Evolutionary conservation across 2,888 invertebrate genomes (phyloP).

Genomic region (Icerya purchasi): DNA sequence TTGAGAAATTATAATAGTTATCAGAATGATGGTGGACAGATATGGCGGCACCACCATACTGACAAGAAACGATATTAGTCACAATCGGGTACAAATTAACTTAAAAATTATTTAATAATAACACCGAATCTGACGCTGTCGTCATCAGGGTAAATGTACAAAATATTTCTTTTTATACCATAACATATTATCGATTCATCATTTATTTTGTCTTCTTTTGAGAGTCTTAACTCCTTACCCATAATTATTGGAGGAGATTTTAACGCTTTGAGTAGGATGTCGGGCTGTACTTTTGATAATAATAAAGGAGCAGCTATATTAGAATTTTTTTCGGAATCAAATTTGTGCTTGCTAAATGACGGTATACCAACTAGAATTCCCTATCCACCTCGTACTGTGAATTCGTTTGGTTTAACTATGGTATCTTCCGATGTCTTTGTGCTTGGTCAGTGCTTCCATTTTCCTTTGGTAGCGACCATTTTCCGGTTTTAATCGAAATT

Average conservation of each 20-base stretch:
- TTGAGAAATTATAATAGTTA: not conserved
- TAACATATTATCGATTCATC: not conserved
- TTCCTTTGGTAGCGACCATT: not conserved
- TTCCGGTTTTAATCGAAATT: not conserved
- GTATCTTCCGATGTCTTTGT: not conserved
- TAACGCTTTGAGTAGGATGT: not conserved
- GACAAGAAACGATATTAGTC: not conserved
- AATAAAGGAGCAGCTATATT: not conserved
- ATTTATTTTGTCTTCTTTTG: not conserved
- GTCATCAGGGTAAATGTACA: not conserved
- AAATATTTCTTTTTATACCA: not conserved
- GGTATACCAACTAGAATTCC: not conserved
- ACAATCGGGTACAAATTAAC: not conserved
- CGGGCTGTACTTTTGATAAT: not conserved
- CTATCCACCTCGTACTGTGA: not conserved
- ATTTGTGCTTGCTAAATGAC: not conserved
- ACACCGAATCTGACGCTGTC: not conserved
- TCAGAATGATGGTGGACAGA: not conserved
- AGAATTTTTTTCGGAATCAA: not conserved
- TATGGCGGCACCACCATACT: not conserved
- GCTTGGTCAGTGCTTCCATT: not conserved
- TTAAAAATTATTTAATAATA: not conserved
- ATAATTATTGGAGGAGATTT: not conserved
- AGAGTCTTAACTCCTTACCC: not conserved
- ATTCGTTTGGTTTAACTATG: not conserved